Percentiles rank a stretch among this genome's conserved stretches.
These are phyloP conservation scores for Therioaphis trifolii DNA, from an alignment of 2,888 invertebrate genomes.

Conservation along the genomic window DNA sequence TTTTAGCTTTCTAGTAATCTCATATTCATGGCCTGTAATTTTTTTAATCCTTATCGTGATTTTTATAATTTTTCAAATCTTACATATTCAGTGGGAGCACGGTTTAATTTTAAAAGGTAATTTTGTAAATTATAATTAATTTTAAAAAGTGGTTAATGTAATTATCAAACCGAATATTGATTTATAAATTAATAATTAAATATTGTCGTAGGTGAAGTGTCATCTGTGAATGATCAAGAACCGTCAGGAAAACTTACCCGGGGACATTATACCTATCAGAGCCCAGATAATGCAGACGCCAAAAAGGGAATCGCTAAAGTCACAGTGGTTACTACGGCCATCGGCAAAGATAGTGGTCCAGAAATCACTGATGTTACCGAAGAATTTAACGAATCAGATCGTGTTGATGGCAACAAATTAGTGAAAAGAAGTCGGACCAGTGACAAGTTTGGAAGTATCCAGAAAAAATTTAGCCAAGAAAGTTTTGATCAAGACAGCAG, in stretches of 20 bases:
- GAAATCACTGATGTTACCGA: constrained; percentile 51
- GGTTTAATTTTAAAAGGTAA: constrained; percentile 19
- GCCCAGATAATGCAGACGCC: background rate
- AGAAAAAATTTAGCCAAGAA: constrained; percentile 55
- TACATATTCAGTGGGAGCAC: constrained; percentile 32
- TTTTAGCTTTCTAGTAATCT: constrained; percentile 18
- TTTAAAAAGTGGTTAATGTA: background rate
- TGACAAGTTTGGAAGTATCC: constrained; percentile 57
- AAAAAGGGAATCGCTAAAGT: constrained; percentile 53
- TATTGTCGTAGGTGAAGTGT: constrained; percentile 75
- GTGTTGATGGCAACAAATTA: constrained; percentile 12
- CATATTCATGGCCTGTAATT: background rate
- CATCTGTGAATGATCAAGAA: constrained; percentile 77
- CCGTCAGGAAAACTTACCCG: constrained; percentile 78
- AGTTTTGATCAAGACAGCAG: constrained; percentile 38
- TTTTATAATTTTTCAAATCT: constrained; percentile 37
- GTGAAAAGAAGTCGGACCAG: constrained; percentile 42
- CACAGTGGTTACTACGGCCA: constrained; percentile 31
- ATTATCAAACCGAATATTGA: too few relatives aligned
- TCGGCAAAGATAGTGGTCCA: constrained; percentile 31
- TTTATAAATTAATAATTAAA: constrained; percentile 7
- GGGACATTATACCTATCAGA: constrained; percentile 74
- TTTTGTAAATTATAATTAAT: background rate
- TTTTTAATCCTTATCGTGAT: constrained; percentile 1
- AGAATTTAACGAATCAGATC: constrained; percentile 21